Conservation (phyloP, 2,113 vertebrate genomes). For the Galbula dea region DNA sequence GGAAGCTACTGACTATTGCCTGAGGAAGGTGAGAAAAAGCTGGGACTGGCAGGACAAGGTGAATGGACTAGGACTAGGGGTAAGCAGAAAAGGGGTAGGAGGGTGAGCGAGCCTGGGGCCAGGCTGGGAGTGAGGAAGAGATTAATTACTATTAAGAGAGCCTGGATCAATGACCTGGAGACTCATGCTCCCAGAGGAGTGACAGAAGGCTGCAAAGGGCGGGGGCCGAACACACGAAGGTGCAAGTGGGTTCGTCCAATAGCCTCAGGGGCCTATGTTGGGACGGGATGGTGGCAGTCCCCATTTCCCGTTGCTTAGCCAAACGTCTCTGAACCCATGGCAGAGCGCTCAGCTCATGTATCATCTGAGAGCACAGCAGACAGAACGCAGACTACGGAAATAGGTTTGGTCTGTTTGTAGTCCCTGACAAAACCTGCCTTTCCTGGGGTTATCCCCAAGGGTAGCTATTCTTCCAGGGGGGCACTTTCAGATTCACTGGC, state of each 20-base stretch:
- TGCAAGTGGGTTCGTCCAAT: background rate
- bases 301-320: no score
- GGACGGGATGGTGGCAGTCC: background rate
- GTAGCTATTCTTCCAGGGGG: background rate
- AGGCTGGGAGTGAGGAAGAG: background rate
- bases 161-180: background rate
- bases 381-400: accelerated
- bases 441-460: accelerated
- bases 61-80: background rate
- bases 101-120: background rate
- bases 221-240: background rate
- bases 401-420: accelerated
- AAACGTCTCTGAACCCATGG: accelerated
- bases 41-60: background rate
- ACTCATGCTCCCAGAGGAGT: accelerated
- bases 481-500: accelerated
- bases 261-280: background rate
- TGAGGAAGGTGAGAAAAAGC: background rate
- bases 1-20: background rate
- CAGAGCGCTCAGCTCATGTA: background rate
- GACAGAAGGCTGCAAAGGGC: background rate
- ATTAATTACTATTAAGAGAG: background rate
- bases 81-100: background rate
- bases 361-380: background rate
- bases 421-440: background rate